Evolutionary conservation across 2,113 vertebrate genomes (phyloP).

Genomic region (Sinocyclocheilus anophthalmus): DNA sequence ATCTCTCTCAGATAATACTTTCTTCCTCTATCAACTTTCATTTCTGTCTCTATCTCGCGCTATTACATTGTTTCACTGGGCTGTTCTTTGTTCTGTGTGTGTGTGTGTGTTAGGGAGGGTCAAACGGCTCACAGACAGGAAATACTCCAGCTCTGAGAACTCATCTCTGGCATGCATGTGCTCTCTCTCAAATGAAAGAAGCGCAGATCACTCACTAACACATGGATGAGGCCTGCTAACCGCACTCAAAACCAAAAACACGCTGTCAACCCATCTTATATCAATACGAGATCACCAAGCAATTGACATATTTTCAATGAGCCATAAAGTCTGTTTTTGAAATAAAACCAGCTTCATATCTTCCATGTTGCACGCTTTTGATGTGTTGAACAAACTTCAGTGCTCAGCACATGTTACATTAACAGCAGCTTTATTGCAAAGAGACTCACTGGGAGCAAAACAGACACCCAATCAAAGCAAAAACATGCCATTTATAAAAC

Average conservation of each 20-base stretch:
- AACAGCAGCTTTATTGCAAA: constrained; percentile 9
- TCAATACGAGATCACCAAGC: background rate
- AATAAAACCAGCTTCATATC: constrained; percentile 11
- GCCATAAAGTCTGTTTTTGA: constrained; percentile 1
- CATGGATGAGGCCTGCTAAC: constrained; percentile 35
- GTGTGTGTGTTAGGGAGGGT: constrained; percentile 33
- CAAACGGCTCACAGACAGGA: constrained; percentile 48
- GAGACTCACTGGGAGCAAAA: constrained; percentile 6
- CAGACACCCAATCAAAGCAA: background rate
- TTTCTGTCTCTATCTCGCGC: background rate
- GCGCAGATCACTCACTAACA: constrained; percentile 7
- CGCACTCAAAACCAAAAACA: background rate
- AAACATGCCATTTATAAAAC: constrained; percentile 8
- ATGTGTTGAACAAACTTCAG: constrained; percentile 24
- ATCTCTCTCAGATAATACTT: constrained; percentile 47
- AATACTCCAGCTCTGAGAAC: constrained; percentile 51
- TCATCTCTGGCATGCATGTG: constrained; percentile 49
- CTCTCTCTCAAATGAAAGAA: constrained; percentile 19
- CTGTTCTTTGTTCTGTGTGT: background rate
- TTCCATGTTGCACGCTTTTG: background rate
- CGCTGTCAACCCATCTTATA: background rate
- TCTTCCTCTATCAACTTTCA: constrained; percentile 58
- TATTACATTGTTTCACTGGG: constrained; percentile 7
- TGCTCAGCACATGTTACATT: background rate
- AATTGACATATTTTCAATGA: constrained; percentile 14